Evolutionary conservation across 2,888 invertebrate species (phyloP).

Genomic region (Candidula unifasciata): DNA sequence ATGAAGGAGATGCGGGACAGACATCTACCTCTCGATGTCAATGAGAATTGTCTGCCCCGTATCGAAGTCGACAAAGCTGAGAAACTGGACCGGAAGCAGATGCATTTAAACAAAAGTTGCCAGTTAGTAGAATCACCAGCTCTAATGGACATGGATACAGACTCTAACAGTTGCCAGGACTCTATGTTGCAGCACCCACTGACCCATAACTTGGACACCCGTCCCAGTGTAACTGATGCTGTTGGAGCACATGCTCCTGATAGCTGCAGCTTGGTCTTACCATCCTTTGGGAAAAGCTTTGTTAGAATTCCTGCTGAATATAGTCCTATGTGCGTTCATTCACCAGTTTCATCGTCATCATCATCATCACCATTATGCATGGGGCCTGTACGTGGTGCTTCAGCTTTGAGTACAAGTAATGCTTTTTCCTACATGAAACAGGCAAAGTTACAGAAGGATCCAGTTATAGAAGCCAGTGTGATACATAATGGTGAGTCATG

Average conservation of each 20-base stretch:
- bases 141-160: conserved; percentile 7
- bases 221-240: neutral
- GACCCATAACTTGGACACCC: neutral
- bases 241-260: neutral
- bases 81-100: neutral
- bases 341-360: too few species aligned
- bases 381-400: neutral
- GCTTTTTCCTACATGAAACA: conserved; percentile 26
- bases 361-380: neutral
- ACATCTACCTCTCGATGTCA: neutral
- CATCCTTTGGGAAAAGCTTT: neutral
- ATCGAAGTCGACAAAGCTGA: neutral
- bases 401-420: neutral
- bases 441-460: neutral
- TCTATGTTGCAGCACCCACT: neutral
- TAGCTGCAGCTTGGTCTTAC: neutral
- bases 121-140: conserved; percentile 1
- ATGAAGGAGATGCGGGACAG: conserved; percentile 1
- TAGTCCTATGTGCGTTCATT: neutral
- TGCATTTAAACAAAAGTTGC: conserved; percentile 25
- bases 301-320: neutral
- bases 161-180: neutral
- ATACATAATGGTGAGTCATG: conserved; percentile 10
- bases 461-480: neutral
- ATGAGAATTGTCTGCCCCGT: neutral